Evolutionary conservation across 2,797 vertebrate species (phyloP), one percentile per base, ranked within the genome.

Genomic region (Myripristis jacobus): DNA sequence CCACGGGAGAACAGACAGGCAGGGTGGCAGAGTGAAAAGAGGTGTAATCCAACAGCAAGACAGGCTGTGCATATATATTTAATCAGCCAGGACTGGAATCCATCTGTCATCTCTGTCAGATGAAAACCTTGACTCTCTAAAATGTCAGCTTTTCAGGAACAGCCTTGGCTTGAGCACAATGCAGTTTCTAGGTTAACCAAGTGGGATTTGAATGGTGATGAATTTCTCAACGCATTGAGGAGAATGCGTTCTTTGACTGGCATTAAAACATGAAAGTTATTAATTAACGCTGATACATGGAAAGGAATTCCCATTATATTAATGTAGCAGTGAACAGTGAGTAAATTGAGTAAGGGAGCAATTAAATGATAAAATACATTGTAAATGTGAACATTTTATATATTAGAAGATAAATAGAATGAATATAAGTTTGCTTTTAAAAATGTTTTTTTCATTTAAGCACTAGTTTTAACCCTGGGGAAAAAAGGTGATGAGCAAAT

Each of bases 1-100:
- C 73, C 53, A 66, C 11, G 1, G 53, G 34, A 64, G 65, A 86
- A 31, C 60, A 70, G 34, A 60, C 48, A 21, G 73, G 73, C 22
- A 78, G 69, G 65, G 38, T 58, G 58, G 44, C 57, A 53, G 75
- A 85, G 43, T 86, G 75, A 89, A 73, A 79, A 58, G 34, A 11
- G 7, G 6, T 47, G 41, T 13, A 50, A 48, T 21, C 27, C 0
- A 47, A 70, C 43, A 66, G 56, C 52, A 66, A 6, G n/a, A 19
- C 34, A 46, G 12, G n/a, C 52, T 57, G 1, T 60, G 36, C 47
- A 52, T 27, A 24, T 41, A 41, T 41, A 41, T 41, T 41, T 41
- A 9, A 36, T 36, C 34, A 2, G 9, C 11, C 34, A 12, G 1
- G 2, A 11, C 9, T 36, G 34, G 12, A 36, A 36, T 36, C 34